These are phyloP conservation scores for Microcebus griseorufus DNA, from an alignment of 2,113 vertebrate genomes.

Conservation along the genomic window DNA sequence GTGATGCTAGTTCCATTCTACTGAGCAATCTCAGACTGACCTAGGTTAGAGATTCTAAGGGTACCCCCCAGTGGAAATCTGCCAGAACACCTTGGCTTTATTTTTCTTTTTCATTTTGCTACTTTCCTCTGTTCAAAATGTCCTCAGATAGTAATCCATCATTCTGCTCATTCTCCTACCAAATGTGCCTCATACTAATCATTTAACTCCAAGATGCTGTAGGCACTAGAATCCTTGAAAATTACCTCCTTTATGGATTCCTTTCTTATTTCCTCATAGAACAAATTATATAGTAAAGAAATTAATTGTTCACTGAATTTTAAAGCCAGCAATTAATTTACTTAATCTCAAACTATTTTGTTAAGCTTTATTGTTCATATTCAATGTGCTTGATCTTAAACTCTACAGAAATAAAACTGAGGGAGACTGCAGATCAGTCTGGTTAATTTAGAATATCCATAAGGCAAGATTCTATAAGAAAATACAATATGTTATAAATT, in stretches of 20 bases:
- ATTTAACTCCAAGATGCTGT: constrained; percentile 74
- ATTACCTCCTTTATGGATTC: constrained; percentile 79
- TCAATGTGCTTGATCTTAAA: constrained; percentile 81
- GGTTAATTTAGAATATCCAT: constrained; percentile 82
- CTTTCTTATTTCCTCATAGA: constrained; percentile 64
- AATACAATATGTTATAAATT: constrained; percentile 62
- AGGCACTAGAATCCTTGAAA: constrained; percentile 74
- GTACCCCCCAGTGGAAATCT: background rate
- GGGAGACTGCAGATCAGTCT: constrained; percentile 73
- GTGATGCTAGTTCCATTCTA: background rate
- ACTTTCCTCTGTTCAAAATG: background rate
- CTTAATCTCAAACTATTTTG: constrained; percentile 80
- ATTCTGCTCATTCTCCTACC: constrained; percentile 57
- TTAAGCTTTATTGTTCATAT: constrained; percentile 74
- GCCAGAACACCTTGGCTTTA: background rate
- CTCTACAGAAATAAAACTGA: constrained; percentile 76
- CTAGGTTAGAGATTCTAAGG: background rate
- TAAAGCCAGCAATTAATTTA: constrained; percentile 79
- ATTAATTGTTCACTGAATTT: constrained; percentile 79
- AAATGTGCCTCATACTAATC: constrained; percentile 74
- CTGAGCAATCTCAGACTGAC: background rate
- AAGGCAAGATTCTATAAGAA: constrained; percentile 70
- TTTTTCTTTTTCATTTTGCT: background rate
- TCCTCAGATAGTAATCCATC: constrained; percentile 13
- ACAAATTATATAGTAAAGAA: constrained; percentile 78